A percentile compares a stretch with the other conserved stretches of the same genome.
Conservation (phyloP, 2,888 invertebrate genomes). For the Glaucopsyche alexis region DNA sequence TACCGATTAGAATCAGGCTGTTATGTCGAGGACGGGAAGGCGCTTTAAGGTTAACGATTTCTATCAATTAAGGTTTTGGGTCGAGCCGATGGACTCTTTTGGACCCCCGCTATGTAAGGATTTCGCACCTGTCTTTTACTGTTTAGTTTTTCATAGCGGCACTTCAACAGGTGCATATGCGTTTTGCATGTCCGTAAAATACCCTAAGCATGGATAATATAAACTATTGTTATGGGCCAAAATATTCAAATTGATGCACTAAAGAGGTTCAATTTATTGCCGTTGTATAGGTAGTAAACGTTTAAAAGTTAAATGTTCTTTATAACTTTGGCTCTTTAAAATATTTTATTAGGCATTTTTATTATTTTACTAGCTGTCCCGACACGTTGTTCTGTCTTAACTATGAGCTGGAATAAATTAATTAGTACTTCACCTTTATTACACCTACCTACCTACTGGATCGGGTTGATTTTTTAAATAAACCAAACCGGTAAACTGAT, state of each 20-base stretch:
- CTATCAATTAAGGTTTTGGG: slow-evolving; percentile 80
- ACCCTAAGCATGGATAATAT: not conserved
- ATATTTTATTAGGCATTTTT: not conserved
- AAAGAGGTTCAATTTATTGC: not conserved
- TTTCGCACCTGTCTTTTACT: slow-evolving; percentile 57
- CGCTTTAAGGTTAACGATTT: slow-evolving; percentile 74
- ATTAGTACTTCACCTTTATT: too few species aligned
- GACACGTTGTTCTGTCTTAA: too few species aligned
- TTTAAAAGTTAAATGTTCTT: not conserved
- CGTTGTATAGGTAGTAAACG: not conserved
- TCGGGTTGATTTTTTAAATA: too few species aligned
- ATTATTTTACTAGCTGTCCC: not conserved
- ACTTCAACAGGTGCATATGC: slow-evolving; percentile 65
- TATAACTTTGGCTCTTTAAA: not conserved
- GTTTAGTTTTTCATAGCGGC: slow-evolving; percentile 61
- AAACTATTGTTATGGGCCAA: not conserved
- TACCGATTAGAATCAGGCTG: slow-evolving; percentile 72
- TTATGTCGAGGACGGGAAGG: slow-evolving; percentile 73
- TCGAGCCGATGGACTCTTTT: slow-evolving; percentile 61
- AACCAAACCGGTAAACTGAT: too few species aligned
- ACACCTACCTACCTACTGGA: too few species aligned
- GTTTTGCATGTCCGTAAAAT: slow-evolving; percentile 47
- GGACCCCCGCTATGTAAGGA: slow-evolving; percentile 71
- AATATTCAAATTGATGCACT: slow-evolving; percentile 9
- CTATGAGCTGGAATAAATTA: not conserved